These are phyloP conservation scores for Peromyscus attwateri DNA, from an alignment of 2,797 vertebrate species.

Conservation along the genomic window DNA sequence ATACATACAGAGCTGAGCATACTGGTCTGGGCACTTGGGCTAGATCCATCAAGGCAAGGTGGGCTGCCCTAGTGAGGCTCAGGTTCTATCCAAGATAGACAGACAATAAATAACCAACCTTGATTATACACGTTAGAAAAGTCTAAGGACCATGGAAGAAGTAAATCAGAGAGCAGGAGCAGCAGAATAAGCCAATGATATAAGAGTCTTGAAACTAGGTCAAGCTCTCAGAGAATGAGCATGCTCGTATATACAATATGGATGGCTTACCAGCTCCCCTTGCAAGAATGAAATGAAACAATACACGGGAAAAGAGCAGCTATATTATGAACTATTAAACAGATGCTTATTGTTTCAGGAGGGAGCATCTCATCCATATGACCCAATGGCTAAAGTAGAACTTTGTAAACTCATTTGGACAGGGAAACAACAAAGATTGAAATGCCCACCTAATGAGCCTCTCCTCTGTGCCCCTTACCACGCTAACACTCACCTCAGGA, in stretches of 20 bases:
- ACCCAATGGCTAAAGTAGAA: background rate
- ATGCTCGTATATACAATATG: background rate
- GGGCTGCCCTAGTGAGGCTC: background rate
- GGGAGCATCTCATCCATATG: background rate
- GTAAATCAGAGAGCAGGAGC: background rate
- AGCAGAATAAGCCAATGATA: background rate
- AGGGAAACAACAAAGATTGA: background rate
- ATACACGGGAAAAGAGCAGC: background rate
- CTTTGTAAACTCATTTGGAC: background rate
- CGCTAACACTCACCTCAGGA: background rate
- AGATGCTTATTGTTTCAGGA: background rate
- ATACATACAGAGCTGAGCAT: background rate
- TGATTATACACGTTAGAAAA: background rate
- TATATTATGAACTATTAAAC: background rate
- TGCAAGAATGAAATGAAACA: background rate
- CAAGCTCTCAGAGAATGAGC: rapidly evolving
- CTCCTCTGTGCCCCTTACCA: background rate
- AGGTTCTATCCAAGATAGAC: background rate
- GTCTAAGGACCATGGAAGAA: background rate
- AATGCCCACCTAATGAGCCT: background rate
- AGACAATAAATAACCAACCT: background rate
- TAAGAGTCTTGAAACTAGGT: background rate
- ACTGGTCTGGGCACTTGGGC: rapidly evolving
- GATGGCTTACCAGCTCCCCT: rapidly evolving
- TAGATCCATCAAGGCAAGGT: background rate